These are phyloP conservation scores for Lasiurus borealis DNA, from an alignment of 2,113 vertebrate species.

Conservation along the genomic window DNA sequence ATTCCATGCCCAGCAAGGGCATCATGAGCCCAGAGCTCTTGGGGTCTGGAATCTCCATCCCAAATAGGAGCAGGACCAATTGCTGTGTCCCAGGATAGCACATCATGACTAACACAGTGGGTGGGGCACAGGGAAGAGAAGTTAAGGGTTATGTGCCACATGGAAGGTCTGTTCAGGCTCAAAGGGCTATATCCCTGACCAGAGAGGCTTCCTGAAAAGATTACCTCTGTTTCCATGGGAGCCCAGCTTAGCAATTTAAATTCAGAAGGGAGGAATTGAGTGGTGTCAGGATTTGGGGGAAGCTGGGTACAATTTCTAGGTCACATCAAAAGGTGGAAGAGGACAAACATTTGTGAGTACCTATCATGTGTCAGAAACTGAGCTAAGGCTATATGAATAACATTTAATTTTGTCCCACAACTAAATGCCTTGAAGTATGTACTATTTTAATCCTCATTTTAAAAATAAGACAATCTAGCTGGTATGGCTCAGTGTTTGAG, in stretches of 20 bases:
- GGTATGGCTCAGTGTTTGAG: too few relatives aligned
- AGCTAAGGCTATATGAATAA: neutral
- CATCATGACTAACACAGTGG: constrained; percentile 87
- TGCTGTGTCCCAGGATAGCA: constrained; percentile 86
- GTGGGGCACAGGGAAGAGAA: neutral
- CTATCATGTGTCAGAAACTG: neutral
- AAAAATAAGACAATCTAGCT: constrained; percentile 5
- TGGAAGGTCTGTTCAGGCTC: neutral
- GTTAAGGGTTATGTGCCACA: neutral
- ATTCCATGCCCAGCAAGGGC: constrained; percentile 91
- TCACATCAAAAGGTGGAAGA: neutral
- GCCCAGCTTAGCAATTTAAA: constrained; percentile 3
- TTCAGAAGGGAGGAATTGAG: neutral
- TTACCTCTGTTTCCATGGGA: neutral
- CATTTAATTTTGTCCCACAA: neutral
- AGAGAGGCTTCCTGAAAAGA: neutral
- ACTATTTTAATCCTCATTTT: constrained; percentile 8
- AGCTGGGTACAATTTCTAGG: neutral
- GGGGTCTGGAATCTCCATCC: constrained; percentile 94
- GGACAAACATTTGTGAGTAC: neutral
- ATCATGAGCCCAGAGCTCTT: constrained; percentile 91
- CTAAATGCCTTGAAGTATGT: neutral
- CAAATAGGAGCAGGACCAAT: constrained; percentile 89
- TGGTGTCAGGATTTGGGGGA: neutral
- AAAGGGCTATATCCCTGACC: neutral